Evolutionary conservation across 2,113 vertebrate species (phyloP), one percentile per base, ranked within the genome.

Genomic region (Istiophorus platypterus): DNA sequence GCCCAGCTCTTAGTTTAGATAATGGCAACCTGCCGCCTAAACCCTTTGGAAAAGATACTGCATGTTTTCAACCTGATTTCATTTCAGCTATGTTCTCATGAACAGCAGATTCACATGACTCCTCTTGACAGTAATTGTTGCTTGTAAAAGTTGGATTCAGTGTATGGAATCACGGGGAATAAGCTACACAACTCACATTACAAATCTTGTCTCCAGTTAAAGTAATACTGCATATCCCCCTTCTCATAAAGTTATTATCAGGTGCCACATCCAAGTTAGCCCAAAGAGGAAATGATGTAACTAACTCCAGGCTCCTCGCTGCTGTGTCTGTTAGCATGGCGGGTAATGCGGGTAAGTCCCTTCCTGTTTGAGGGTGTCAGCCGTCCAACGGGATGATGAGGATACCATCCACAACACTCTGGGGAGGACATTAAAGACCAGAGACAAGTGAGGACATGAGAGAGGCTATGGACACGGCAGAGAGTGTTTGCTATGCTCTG

Each of bases 281-380:
- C 34, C 31, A 41, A 67, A 67, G 58, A 72, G 78, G 27, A 89
- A 67, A 56, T 90, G 86, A 89, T 84, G 80, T 72, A 80, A 88
- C 70, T 49, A 51, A 54, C 54, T 62, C 45, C 78, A 39, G 67
- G 78, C 76, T 63, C 63, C 79, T 81, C 76, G 89, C 83, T 89
- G 85, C 63, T 82, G 68, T 71, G 68, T 80, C 49, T 88, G 74
- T 83, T 72, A 67, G 74, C 63, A 66, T 24, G 42, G 82, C 29
- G 65, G 86, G 82, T 87, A 81, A 84, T 76, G 85, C 73, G 80
- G 81, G 54, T n/a, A n/a, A 86, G 74, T 83, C 64, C 42, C 72
- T 90, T 91, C 80, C 76, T 93, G 85, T 89, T 80, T 20, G 39
- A 81, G 70, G 80, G 57, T 90, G 82, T 88, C 82, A 89, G 86